These are phyloP conservation scores for Dicyema japonicum DNA, from an alignment of 1,140 invertebrate genomes.

Conservation along the genomic window DNA sequence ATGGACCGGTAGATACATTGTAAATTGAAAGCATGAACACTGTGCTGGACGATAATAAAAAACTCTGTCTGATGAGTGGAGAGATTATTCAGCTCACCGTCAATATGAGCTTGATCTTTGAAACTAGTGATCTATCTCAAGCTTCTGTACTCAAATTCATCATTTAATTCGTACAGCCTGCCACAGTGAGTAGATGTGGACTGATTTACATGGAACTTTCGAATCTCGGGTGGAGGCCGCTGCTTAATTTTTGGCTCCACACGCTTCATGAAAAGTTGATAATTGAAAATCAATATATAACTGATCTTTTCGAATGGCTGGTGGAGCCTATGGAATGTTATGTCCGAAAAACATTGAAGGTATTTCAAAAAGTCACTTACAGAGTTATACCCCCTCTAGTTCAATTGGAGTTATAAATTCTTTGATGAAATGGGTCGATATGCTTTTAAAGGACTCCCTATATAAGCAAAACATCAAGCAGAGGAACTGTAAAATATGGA, in stretches of 20 bases:
- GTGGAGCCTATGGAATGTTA: constrained; percentile 20
- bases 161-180: constrained; percentile 10
- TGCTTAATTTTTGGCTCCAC: constrained; percentile 15
- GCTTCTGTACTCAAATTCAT: constrained; percentile 14
- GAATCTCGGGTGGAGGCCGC: constrained; percentile 16
- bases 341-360: constrained; percentile 26
- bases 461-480: no score
- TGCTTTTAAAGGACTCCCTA: background rate
- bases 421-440: background rate
- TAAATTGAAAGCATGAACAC: constrained; percentile 24
- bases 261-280: constrained; percentile 8
- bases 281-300: constrained; percentile 6
- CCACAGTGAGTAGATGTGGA: constrained; percentile 20
- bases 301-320: constrained; percentile 12
- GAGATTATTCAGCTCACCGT: constrained; percentile 22
- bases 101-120: constrained; percentile 21
- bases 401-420: no score
- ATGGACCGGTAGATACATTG: constrained; percentile 20
- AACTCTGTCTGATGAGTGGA: constrained; percentile 21
- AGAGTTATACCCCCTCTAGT: no score
- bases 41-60: constrained; percentile 22
- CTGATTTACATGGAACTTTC: constrained; percentile 22
- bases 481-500: no score
- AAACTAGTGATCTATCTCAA: constrained; percentile 25
- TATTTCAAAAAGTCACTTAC: no score